Base-by-base conservation (phyloP, 2,113 vertebrate species). In the Halcyon senegalensis region DNA sequence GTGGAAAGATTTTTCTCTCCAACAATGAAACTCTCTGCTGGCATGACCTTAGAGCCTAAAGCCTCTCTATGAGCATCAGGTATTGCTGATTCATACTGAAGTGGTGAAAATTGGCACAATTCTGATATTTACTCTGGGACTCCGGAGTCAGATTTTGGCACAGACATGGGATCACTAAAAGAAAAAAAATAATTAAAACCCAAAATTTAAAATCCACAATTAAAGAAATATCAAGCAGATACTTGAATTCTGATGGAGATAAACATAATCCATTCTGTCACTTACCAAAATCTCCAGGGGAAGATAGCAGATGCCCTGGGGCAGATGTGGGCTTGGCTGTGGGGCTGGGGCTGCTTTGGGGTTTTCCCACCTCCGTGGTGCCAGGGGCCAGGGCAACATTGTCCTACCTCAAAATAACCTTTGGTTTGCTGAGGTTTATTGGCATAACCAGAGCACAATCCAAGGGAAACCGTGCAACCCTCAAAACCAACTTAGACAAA, bases 401-500 rank as follows among this genome's bases (percentile, higher is more conserved):
- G 33, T 79, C 19, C 60, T 56, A 2, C 31, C 30, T 48, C 63
- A 39, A 35, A 81, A 51, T 13, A 10, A 20, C 10, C 30, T 62
- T 68, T 33, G 13, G 53, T 81, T 84, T 46, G 15, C 17, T 50
- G 58, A 87, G 27, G 7, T 2, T 44, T 85, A 87, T 30, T 37
- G 53, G 70, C 24, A 72, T 16, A 46, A 85, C 6, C 25, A 51
- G 50, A 30, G 24, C 19, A 18, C 1, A 7, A 46, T 8, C 58
- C 7, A 6, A 83, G 30, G 33, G 18, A 78, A 75, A n/a, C 5
- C 0, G 0, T 23, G 43, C 33, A 39, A 8, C 44, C n/a, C 63
- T 59, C 58, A 51, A 70, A 64, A 60, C 0, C 13, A 60, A 30
- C 8, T 37, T 44, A 50, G 58, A 28, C 16, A 59, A 75, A 50